Conservation (phyloP, 1,140 invertebrate genomes). For the Sminthurides bifidus region DNA sequence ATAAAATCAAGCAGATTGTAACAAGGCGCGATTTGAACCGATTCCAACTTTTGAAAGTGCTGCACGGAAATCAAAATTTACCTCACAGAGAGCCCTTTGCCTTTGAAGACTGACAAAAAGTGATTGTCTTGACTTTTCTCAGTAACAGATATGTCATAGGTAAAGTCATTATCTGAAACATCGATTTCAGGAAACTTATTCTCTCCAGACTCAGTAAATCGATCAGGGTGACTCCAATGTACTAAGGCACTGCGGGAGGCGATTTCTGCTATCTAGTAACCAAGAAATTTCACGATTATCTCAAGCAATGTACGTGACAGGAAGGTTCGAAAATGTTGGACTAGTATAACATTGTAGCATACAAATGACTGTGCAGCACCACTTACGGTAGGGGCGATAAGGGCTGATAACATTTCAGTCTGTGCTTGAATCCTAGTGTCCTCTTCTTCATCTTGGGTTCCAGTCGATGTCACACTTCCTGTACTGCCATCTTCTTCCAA, state of each 20-base stretch:
- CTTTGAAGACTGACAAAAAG: constrained; percentile 67
- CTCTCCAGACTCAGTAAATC: constrained; percentile 44
- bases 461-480: constrained; percentile 34
- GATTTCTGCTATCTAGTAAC: constrained; percentile 65
- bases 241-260: constrained; percentile 63
- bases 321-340: constrained; percentile 8
- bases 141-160: constrained; percentile 62
- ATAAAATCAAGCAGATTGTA: no score
- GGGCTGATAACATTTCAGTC: constrained; percentile 56
- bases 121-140: constrained; percentile 61
- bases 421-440: constrained; percentile 41
- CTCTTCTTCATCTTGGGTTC: constrained; percentile 54
- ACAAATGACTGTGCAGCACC: no score
- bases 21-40: not conserved
- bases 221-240: constrained; percentile 55
- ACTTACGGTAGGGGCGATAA: constrained; percentile 56
- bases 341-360: no score
- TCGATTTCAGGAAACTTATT: constrained; percentile 35
- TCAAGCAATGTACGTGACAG: constrained; percentile 9
- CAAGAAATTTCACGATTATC: no score
- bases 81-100: constrained; percentile 54
- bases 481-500: constrained; percentile 49
- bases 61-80: constrained; percentile 22
- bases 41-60: no score
- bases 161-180: constrained; percentile 48